A percentile compares a stretch with the other conserved stretches of the same genome.
Conservation (phyloP, 2,113 vertebrate genomes). For the Sceloporus tristichus region DNA sequence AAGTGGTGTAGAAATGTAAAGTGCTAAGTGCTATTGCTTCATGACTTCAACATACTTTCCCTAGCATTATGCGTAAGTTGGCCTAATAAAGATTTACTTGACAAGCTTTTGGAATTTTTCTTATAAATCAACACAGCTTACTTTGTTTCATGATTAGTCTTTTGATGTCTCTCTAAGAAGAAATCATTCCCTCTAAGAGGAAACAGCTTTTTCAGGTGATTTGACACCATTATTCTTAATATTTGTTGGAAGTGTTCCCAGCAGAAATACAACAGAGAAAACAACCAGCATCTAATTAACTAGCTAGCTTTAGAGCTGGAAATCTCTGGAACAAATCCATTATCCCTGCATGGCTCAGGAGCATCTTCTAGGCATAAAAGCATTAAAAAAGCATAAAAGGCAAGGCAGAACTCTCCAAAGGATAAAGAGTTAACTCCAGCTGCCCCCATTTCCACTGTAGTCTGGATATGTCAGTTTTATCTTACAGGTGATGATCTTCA, state of each 20-base stretch:
- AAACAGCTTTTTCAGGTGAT: neutral
- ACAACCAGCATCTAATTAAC: neutral
- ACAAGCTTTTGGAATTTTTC: neutral
- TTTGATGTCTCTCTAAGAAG: neutral
- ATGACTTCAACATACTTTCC: neutral
- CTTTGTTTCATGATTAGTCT: neutral
- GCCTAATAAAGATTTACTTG: neutral
- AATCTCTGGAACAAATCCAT: neutral
- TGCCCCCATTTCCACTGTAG: neutral
- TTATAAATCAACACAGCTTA: neutral
- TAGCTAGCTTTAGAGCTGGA: neutral
- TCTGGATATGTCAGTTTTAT: constrained; percentile 3
- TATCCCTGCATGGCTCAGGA: neutral
- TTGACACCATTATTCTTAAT: neutral
- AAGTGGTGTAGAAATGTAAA: too few species aligned
- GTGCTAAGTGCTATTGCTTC: neutral
- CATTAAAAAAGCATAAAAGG: neutral
- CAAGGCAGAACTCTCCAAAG: neutral
- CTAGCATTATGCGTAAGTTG: neutral
- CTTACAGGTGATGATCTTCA: neutral
- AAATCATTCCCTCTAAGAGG: neutral
- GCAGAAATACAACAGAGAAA: constrained; percentile 6
- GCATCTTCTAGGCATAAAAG: neutral
- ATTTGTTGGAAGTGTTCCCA: neutral
- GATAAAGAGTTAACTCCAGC: neutral